A percentile compares a stretch with the other conserved stretches of the same genome.
Conservation (phyloP, 2,113 vertebrate species). For the Psophia crepitans region DNA sequence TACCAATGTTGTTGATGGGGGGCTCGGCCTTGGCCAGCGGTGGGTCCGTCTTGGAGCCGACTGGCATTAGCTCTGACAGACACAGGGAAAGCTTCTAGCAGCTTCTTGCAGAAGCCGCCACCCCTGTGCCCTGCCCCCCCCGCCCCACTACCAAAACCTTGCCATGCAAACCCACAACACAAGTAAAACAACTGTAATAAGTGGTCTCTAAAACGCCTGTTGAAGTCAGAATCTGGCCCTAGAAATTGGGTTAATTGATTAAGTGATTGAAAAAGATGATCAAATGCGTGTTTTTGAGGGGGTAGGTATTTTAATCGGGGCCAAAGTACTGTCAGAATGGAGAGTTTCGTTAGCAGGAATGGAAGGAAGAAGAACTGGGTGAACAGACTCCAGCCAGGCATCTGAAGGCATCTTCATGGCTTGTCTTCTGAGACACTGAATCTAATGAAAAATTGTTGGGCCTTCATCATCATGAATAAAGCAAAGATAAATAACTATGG, state of each 20-base stretch:
- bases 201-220: not conserved
- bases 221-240: not conserved
- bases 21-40: no score
- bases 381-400: not conserved
- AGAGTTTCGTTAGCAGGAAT: not conserved
- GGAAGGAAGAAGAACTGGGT: not conserved
- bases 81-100: no score
- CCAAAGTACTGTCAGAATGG: not conserved
- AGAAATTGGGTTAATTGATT: not conserved
- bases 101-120: no score
- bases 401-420: not conserved
- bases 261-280: not conserved
- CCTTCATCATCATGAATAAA: not conserved
- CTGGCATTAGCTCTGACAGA: no score
- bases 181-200: not conserved
- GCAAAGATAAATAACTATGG: not conserved
- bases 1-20: no score
- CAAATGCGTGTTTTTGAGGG: not conserved
- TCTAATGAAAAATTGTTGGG: not conserved
- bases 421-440: not conserved
- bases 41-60: no score
- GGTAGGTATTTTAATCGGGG: not conserved
- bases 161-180: no score
- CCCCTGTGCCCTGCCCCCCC: no score
- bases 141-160: no score